Evolutionary conservation across 2,113 vertebrate species (phyloP), one percentile per base, ranked within the genome.

Genomic region (Boulengeromyrus knoepffleri): DNA sequence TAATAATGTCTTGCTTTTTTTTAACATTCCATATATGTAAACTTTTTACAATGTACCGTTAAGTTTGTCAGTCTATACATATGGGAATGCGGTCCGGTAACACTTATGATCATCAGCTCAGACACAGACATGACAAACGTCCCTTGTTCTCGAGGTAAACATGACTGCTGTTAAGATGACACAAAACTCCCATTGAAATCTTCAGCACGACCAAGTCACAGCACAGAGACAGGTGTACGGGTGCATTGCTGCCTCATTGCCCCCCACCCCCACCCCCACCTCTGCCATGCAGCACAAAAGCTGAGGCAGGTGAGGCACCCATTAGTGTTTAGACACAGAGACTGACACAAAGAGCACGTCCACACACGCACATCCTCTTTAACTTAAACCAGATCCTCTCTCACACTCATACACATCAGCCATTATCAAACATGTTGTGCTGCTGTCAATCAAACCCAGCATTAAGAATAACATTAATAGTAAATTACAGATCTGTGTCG

Each of bases 401-500:
- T 58, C 87, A n/a, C 31, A 21, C 87, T 5, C 39, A 27, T 4
- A 42, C 52, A 45, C 31, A 46, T 19, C 53, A 66, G 21, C 53
- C 36, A 45, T 66, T 62, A 66, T n/a, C 52, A 52, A 58, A 88
- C 17, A 56, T 21, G 46, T 49, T 31, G 49, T 36, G 31, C 39
- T 42, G 56, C 56, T 46, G 56, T 62, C 21, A 58, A 66, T 46
- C 27, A 58, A 88, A n/a, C 39, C 42, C 36, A 46, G 52, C 53
- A 85, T 52, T 83, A 84, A 70, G 24, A 89, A 93, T 89, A 92
- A 92, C 87, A 91, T 90, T 93, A 93, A 90, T 88, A 84, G 92
- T 93, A 92, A 90, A 91, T 91, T 89, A 93, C 85, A 92, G 85
- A 90, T 92, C 91, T 89, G 88, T 84, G 90, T 89, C 94, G 89